Base-by-base conservation (phyloP, 2,113 vertebrate genomes). In the Nothocercus julius region DNA sequence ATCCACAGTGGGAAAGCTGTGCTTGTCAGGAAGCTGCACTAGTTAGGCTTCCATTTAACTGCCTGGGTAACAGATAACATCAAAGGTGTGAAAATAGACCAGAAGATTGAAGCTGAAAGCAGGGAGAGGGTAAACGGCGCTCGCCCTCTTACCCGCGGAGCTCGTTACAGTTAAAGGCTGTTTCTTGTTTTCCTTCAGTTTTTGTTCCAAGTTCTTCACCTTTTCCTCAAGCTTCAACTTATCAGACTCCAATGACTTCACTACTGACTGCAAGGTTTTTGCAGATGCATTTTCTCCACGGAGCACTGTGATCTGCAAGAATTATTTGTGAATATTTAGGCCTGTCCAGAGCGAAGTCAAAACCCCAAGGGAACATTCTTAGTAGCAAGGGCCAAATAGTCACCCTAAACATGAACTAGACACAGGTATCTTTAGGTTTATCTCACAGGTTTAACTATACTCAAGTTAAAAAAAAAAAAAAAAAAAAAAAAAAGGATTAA, bases 231-330 rank as follows among this genome's bases (percentile, higher is more conserved):
- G 98, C 76, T 98, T 96, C 81, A 97, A 81, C 80, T 99, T 99
- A 80, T 99, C 99, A 28, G 94, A 98, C 97, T 99, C 99, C 85
- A 99, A 95, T 27, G 98, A 97, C 88, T 99, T 97, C 79, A 99
- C 97, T 32, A 98, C 97, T 1, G 96, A 98, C 93, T 99, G 98
- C 92, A 99, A 96, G 47, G 97, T 98, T 97, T 98, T 98, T 40
- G 98, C 98, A 24, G 98, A 98, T 38, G 98, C 98, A 10, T 98
- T 98, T 93, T 99, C 98, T 91, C 97, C 98, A 14, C 96, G 98
- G 88, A 99, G 97, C 64, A 97, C 97, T 2, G 97, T 95, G 94
- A 99, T 97, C 99, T 99, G 96, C 0, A 95, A 92, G 62, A 92
- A 80, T 13, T 7, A 61, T 17, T 67, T 7, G 11, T 21, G 64